Evolutionary conservation across 1,140 invertebrate species (phyloP).

Genomic region (Pararge aegeria): DNA sequence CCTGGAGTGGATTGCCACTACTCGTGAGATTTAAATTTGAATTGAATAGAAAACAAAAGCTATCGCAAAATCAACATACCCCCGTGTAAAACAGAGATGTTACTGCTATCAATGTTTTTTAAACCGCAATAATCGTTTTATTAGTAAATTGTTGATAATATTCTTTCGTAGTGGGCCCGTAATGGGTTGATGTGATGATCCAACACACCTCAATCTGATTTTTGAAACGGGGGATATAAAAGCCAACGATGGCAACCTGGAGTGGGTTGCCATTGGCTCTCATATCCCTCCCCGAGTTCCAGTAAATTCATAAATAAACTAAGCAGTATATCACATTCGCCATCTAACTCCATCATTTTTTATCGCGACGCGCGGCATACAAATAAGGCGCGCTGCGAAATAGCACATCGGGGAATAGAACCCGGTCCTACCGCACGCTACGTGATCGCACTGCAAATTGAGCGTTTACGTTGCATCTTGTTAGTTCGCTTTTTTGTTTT

Average conservation of each 20-base stretch:
- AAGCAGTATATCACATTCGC: neutral
- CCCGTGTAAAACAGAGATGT: neutral
- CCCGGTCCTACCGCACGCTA: slow-evolving; percentile 32
- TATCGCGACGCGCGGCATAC: slow-evolving; percentile 15
- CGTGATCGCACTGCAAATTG: slow-evolving; percentile 21
- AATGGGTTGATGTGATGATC: too few species aligned
- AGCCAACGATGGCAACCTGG: too few species aligned
- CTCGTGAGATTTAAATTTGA: too few species aligned
- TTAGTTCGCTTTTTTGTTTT: too few species aligned
- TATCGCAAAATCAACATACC: neutral
- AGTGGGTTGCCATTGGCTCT: too few species aligned
- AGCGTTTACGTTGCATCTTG: neutral
- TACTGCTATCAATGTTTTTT: slow-evolving; percentile 49
- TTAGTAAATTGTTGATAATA: too few species aligned
- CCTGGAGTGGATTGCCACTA: too few species aligned
- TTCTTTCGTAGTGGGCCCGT: too few species aligned
- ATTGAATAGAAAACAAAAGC: too few species aligned
- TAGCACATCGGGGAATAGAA: slow-evolving; percentile 25
- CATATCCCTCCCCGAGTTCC: too few species aligned
- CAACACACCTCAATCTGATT: too few species aligned
- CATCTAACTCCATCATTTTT: slow-evolving; percentile 18
- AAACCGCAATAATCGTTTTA: slow-evolving; percentile 65
- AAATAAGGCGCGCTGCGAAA: slow-evolving; percentile 9
- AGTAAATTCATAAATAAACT: slow-evolving; percentile 13
- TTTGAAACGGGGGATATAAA: too few species aligned